These are phyloP conservation scores for Epirrhoe alternata DNA, from an alignment of 2,888 invertebrate genomes.

Conservation along the genomic window DNA sequence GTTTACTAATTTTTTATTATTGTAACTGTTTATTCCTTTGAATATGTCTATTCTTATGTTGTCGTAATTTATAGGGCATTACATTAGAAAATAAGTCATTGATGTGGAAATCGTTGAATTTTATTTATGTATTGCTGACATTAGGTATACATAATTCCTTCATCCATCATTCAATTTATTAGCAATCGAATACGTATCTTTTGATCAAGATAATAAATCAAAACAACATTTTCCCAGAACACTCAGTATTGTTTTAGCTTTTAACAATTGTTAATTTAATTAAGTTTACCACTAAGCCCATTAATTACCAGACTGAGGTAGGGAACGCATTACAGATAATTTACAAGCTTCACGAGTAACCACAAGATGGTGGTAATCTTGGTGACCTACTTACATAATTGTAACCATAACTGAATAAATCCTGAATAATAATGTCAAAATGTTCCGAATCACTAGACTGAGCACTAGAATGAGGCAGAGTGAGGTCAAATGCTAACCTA, in stretches of 20 bases:
- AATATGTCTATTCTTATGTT: background rate
- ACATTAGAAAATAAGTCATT: too few relatives aligned
- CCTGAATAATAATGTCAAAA: background rate
- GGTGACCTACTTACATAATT: slow-evolving; percentile 52
- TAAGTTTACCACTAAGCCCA: slow-evolving; percentile 48
- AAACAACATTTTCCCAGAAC: slow-evolving; percentile 3
- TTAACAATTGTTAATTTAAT: slow-evolving; percentile 7
- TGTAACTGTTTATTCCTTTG: too few relatives aligned
- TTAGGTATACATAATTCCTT: too few relatives aligned
- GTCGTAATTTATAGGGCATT: background rate
- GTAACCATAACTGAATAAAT: slow-evolving; percentile 31
- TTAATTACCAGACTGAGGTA: slow-evolving; percentile 53
- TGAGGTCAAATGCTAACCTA: too few relatives aligned
- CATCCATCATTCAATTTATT: background rate
- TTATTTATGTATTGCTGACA: too few relatives aligned
- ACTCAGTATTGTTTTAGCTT: background rate
- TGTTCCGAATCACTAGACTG: background rate
- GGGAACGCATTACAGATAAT: slow-evolving; percentile 52
- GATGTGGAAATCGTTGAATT: too few relatives aligned
- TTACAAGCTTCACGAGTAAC: slow-evolving; percentile 57
- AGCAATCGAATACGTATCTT: background rate
- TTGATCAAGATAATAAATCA: background rate
- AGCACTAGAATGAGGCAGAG: too few relatives aligned
- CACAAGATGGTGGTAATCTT: slow-evolving; percentile 46
- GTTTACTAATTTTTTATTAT: too few relatives aligned